phyloP scores from a whole-genome alignment of 1,140 invertebrate genomes.

The Thalassaphorura encarpata region DNA sequence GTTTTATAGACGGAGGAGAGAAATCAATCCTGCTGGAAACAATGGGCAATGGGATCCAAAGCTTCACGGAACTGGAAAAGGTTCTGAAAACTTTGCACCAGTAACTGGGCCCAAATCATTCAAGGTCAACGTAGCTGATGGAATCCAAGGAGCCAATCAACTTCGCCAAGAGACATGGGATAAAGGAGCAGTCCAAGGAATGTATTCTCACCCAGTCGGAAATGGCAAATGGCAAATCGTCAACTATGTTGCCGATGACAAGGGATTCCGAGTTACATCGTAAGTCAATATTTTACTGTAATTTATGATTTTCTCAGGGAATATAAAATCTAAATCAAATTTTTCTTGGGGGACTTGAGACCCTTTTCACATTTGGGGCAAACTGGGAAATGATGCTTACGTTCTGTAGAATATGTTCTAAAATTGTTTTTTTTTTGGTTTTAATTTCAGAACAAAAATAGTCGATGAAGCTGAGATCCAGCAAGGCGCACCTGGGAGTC shows the following conservation, averaged over 20 bases:
- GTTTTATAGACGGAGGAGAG: no score
- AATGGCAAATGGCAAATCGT: conserved; percentile 9
- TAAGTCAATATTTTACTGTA: conserved; percentile 2
- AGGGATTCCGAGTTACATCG: conserved; percentile 14
- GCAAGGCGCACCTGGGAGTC: background rate
- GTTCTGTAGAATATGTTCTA: background rate
- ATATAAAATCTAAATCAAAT: no score
- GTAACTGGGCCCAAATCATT: conserved; percentile 5
- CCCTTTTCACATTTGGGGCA: no score
- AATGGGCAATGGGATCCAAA: no score
- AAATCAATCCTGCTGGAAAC: no score
- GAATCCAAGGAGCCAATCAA: conserved; percentile 18
- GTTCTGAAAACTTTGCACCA: no score
- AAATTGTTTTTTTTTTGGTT: background rate
- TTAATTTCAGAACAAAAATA: conserved; percentile 1
- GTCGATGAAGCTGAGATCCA: conserved; percentile 4
- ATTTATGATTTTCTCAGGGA: background rate
- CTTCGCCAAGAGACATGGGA: conserved; percentile 11
- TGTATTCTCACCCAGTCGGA: conserved; percentile 5
- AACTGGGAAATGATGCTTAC: background rate
- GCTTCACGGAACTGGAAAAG: no score
- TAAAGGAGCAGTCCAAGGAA: conserved; percentile 5
- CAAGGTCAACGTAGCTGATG: conserved; percentile 12
- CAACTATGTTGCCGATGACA: conserved; percentile 13
- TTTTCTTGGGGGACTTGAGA: no score